Conservation (phyloP, 1,140 invertebrate genomes). For the Oedothorax gibbosus region DNA sequence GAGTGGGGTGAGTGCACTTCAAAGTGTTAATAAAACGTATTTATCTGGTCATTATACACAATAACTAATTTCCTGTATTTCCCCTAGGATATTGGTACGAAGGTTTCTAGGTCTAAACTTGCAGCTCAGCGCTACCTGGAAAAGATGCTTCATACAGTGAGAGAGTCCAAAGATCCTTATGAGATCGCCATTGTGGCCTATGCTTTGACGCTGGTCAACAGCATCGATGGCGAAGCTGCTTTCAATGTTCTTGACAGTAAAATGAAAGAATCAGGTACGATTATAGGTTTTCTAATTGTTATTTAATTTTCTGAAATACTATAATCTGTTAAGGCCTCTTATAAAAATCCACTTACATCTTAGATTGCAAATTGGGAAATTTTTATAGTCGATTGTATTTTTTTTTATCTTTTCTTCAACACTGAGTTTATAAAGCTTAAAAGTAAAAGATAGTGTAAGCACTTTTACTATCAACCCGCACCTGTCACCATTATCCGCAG, state of each 20-base stretch:
- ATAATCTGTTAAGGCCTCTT: not conserved
- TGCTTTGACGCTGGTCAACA: slow-evolving; percentile 83
- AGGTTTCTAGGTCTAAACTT: slow-evolving; percentile 76
- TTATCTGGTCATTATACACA: too few species aligned
- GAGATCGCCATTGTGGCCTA: slow-evolving; percentile 89
- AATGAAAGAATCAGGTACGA: slow-evolving; percentile 75
- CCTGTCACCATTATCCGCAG: too few species aligned
- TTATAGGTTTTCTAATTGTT: not conserved
- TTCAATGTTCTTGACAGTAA: slow-evolving; percentile 79
- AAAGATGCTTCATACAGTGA: slow-evolving; percentile 81
- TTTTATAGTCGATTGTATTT: too few species aligned
- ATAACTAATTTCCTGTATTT: not conserved
- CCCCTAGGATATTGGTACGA: slow-evolving; percentile 76
- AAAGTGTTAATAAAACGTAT: not conserved
- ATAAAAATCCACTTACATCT: too few species aligned
- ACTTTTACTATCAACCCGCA: too few species aligned
- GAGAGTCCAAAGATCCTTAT: slow-evolving; percentile 79
- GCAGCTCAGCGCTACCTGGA: slow-evolving; percentile 85
- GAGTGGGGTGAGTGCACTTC: slow-evolving; percentile 59
- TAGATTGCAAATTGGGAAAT: too few species aligned
- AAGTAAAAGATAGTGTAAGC: too few species aligned
- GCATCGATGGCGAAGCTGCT: slow-evolving; percentile 82
- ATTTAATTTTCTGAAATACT: not conserved
- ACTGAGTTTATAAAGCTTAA: too few species aligned
- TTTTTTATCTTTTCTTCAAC: too few species aligned